Percentiles rank a stretch among this genome's conserved stretches.
These are phyloP conservation scores for Meteorus colon DNA, from an alignment of 2,888 invertebrate species.

Conservation along the genomic window DNA sequence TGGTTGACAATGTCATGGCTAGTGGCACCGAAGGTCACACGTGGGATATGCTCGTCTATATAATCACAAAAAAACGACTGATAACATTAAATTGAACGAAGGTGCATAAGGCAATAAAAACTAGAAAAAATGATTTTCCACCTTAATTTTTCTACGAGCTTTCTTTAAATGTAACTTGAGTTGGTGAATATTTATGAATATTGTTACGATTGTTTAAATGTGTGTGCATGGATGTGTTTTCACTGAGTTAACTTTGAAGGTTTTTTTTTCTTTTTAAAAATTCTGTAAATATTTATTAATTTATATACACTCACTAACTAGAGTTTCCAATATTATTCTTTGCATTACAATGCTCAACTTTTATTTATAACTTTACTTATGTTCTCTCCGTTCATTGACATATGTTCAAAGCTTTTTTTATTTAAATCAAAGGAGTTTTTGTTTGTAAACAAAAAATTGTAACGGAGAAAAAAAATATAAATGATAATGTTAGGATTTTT, in stretches of 20 bases:
- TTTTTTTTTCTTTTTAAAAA: background rate
- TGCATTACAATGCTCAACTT: no score
- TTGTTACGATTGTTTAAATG: background rate
- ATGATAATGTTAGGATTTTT: background rate
- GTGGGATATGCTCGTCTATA: background rate
- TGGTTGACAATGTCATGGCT: constrained; percentile 20
- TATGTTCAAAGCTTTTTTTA: no score
- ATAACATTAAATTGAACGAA: no score
- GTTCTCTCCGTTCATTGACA: no score
- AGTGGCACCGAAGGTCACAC: background rate
- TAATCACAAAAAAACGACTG: no score
- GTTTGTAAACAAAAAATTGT: background rate
- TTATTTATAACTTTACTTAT: no score
- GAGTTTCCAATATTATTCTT: background rate
- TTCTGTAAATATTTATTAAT: background rate
- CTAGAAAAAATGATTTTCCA: no score
- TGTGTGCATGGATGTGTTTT: background rate
- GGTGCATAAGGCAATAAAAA: no score
- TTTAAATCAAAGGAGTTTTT: no score
- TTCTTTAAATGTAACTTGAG: no score
- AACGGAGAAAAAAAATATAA: background rate
- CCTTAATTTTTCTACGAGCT: no score
- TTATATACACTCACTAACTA: background rate
- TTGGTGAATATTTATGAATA: background rate
- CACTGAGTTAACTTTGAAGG: background rate